phyloP scores from a whole-genome alignment of 2,888 invertebrate species.

The Pseudococcus viburni region DNA sequence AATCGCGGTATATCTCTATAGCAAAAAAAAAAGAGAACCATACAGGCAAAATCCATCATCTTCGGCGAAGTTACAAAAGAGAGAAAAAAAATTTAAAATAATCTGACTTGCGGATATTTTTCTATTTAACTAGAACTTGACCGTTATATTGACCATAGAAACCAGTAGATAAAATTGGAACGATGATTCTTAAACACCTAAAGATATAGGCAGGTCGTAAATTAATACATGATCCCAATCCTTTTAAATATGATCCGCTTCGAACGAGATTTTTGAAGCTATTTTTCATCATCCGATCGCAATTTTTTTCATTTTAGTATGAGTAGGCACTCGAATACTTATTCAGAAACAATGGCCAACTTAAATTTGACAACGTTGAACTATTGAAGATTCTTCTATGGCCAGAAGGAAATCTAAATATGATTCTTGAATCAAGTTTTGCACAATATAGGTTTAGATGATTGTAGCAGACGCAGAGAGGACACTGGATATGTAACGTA shows the following conservation, averaged over 20 bases:
- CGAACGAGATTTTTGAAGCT: background rate
- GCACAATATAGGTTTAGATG: constrained; percentile 27
- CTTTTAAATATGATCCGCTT: constrained; percentile 12
- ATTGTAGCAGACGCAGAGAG: constrained; percentile 9
- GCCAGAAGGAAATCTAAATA: background rate
- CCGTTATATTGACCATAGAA: constrained; percentile 56
- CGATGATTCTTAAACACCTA: constrained; percentile 28
- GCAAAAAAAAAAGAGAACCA: background rate
- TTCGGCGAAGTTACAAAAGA: background rate
- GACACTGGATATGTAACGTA: constrained; percentile 46
- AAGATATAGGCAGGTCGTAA: constrained; percentile 35
- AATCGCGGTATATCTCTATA: background rate
- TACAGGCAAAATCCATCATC: background rate
- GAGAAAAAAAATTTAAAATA: background rate
- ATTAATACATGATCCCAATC: constrained; percentile 28
- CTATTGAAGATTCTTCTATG: background rate
- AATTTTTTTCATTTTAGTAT: background rate
- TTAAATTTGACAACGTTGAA: background rate
- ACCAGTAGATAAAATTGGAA: constrained; percentile 42
- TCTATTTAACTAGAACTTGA: constrained; percentile 29
- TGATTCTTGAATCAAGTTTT: constrained; percentile 40
- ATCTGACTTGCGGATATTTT: background rate
- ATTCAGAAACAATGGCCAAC: background rate
- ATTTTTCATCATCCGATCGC: background rate
- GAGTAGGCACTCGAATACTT: background rate